A percentile compares a stretch with the other conserved stretches of the same genome.
phyloP scores from a whole-genome alignment of 1,140 invertebrate genomes.

The Pachyrhynchus sulphureomaculatus region DNA sequence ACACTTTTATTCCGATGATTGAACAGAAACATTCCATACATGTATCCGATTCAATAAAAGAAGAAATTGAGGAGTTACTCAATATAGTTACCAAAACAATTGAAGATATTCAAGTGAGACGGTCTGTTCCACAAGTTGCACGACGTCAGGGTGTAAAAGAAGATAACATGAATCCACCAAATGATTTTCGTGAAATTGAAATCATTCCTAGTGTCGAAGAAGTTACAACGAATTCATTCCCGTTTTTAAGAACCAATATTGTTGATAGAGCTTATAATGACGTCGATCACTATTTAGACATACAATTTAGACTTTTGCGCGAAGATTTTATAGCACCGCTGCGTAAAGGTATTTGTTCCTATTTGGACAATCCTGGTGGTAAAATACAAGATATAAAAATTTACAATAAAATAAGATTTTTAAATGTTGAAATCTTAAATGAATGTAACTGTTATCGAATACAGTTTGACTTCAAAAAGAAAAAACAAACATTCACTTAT shows the following conservation, averaged over 20 bases:
- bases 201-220: constrained; percentile 52
- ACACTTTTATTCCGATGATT: constrained; percentile 49
- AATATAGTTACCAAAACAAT: constrained; percentile 43
- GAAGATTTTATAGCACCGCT: constrained; percentile 72
- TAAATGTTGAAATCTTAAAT: constrained; percentile 33
- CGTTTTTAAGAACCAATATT: constrained; percentile 62
- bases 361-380: constrained; percentile 54
- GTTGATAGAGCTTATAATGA: constrained; percentile 61
- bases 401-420: constrained; percentile 28
- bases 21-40: constrained; percentile 45
- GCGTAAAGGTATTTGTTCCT: constrained; percentile 56
- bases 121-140: neutral
- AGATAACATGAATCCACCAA: constrained; percentile 47
- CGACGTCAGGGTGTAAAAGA: constrained; percentile 25
- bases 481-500: constrained; percentile 39
- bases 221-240: constrained; percentile 48
- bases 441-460: constrained; percentile 33
- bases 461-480: constrained; percentile 33
- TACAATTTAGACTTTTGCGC: constrained; percentile 69
- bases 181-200: constrained; percentile 53
- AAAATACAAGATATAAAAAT: constrained; percentile 9
- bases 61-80: constrained; percentile 45
- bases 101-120: constrained; percentile 40
- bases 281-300: constrained; percentile 73
- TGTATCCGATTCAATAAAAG: constrained; percentile 44